phyloP scores from a whole-genome alignment of 2,113 vertebrate genomes.

The Protobothrops mucrosquamatus region DNA sequence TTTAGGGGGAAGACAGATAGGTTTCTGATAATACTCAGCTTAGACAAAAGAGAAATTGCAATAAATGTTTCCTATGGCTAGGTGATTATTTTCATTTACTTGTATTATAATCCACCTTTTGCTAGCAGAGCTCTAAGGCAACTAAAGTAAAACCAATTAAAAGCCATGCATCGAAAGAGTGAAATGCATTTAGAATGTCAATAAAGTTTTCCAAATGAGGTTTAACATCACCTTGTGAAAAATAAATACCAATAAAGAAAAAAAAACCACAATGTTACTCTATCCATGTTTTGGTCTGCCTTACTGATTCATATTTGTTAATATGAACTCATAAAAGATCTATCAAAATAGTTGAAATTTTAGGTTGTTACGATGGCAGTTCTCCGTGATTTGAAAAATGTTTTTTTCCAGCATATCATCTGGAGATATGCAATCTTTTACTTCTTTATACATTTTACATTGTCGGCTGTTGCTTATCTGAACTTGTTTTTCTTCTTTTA shows the following conservation, averaged over 20 bases:
- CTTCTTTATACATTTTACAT: not conserved
- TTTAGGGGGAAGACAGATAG: not conserved
- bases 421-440: not conserved
- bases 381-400: not conserved
- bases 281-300: not conserved
- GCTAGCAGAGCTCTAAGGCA: not conserved
- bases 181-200: not conserved
- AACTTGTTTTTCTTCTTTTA: not conserved
- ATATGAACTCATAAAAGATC: not conserved
- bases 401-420: not conserved
- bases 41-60: not conserved
- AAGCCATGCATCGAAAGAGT: not conserved
- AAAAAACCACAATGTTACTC: not conserved
- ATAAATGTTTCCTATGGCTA: not conserved
- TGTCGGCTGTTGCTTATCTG: not conserved
- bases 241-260: not conserved
- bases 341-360: not conserved
- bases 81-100: not conserved
- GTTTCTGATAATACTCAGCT: not conserved
- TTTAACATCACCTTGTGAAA: not conserved
- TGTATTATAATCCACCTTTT: not conserved
- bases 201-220: not conserved
- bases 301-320: not conserved
- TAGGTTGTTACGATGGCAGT: not conserved
- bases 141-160: not conserved